These are phyloP conservation scores for Nyctibius grandis DNA, from an alignment of 2,797 vertebrate genomes.

Conservation along the genomic window DNA sequence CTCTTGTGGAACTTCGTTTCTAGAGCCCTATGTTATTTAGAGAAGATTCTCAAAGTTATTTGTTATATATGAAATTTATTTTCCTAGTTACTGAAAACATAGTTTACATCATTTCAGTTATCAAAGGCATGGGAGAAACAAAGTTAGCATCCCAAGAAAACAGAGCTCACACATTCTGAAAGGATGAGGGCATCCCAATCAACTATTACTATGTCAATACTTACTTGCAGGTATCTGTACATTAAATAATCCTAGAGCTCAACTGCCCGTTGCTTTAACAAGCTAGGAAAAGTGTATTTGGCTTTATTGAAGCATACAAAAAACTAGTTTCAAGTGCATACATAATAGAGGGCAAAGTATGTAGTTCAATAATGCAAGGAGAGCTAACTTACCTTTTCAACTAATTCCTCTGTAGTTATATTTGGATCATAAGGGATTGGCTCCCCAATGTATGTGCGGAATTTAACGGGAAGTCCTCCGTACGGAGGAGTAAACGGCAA, in stretches of 20 bases:
- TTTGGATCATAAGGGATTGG: slow-evolving; percentile 92
- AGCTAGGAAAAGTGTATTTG: not conserved
- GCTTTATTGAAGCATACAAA: not conserved
- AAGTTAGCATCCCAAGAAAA: not conserved
- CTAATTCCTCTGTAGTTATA: slow-evolving; percentile 84
- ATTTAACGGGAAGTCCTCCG: slow-evolving; percentile 95
- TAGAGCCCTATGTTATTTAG: not conserved
- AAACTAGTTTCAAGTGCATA: not conserved
- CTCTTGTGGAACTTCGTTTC: not conserved
- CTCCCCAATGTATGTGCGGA: slow-evolving; percentile 92
- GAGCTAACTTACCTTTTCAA: slow-evolving; percentile 82
- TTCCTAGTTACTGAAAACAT: not conserved
- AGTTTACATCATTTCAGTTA: not conserved
- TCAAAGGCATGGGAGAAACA: not conserved
- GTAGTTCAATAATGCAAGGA: not conserved
- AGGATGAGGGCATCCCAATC: not conserved
- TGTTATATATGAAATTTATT: not conserved
- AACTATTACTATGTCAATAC: not conserved
- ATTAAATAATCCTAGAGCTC: not conserved
- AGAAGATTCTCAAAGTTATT: not conserved
- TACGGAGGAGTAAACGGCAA: slow-evolving; percentile 85
- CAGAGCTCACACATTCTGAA: not conserved
- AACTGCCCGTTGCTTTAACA: not conserved
- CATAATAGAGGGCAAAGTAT: not conserved
- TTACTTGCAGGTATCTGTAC: not conserved